Evolutionary conservation across 2,797 vertebrate genomes (phyloP).

Genomic region (Chelonia mydas): DNA sequence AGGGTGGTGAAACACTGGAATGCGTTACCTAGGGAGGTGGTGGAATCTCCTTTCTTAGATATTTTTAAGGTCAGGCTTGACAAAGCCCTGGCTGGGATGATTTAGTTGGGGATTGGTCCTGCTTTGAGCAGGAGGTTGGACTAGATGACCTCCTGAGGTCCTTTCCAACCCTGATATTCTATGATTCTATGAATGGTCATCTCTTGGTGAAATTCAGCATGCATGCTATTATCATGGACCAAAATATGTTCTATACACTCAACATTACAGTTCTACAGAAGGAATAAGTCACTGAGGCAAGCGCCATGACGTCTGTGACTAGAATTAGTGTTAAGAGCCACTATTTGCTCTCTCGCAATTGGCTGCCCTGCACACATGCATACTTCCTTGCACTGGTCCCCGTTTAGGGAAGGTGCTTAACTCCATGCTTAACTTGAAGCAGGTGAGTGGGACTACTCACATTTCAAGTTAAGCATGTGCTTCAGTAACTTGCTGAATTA

Average conservation of each 20-base stretch:
- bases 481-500: neutral
- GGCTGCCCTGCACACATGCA: neutral
- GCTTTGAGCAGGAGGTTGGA: no score
- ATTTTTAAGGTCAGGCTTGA: no score
- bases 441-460: neutral
- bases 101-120: no score
- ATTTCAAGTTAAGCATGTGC: neutral
- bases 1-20: no score
- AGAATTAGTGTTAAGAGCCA: neutral
- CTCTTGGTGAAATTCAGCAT: neutral
- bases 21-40: no score
- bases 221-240: neutral
- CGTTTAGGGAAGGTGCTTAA: neutral
- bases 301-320: neutral
- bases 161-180: no score
- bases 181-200: neutral
- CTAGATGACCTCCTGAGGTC: no score
- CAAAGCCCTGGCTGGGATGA: no score
- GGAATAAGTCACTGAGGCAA: neutral
- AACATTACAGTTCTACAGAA: neutral
- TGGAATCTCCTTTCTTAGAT: no score
- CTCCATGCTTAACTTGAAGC: neutral
- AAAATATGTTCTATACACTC: neutral
- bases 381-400: neutral
- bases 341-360: neutral